Conservation (phyloP, 2,113 vertebrate genomes). For the Muscicapa adusta region DNA sequence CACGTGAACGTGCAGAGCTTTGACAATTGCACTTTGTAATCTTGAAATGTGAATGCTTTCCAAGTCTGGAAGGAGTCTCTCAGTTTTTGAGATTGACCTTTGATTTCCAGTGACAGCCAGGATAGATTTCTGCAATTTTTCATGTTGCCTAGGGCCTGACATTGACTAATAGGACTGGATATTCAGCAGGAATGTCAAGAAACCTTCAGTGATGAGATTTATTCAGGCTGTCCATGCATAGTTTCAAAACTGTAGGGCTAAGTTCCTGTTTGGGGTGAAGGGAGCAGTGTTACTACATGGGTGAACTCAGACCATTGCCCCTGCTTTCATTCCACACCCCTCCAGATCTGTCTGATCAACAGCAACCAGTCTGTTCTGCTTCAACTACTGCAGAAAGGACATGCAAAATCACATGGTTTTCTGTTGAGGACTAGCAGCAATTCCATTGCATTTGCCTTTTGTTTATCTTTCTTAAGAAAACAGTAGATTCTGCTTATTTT, state of each 20-base stretch:
- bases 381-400: neutral
- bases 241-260: slow-evolving; percentile 2
- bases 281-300: neutral
- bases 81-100: slow-evolving; percentile 40
- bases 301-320: neutral
- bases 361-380: neutral
- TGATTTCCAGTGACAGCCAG: slow-evolving; percentile 47
- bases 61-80: slow-evolving; percentile 21
- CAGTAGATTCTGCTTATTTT: neutral
- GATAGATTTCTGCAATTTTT: slow-evolving; percentile 55
- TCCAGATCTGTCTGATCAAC: neutral
- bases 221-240: neutral
- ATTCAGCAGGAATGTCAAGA: slow-evolving; percentile 36
- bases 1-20: neutral
- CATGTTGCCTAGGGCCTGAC: neutral
- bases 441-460: neutral
- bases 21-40: slow-evolving; percentile 41
- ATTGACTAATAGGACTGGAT: slow-evolving; percentile 47
- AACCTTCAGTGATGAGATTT: neutral
- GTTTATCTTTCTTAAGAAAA: slow-evolving; percentile 26
- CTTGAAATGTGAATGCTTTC: slow-evolving; percentile 18
- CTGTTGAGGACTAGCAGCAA: neutral
- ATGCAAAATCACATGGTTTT: neutral
- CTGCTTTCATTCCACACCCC: neutral
- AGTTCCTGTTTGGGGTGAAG: slow-evolving; percentile 3